Conservation (phyloP, 2,888 invertebrate genomes). For the Brachylomia viminalis region DNA sequence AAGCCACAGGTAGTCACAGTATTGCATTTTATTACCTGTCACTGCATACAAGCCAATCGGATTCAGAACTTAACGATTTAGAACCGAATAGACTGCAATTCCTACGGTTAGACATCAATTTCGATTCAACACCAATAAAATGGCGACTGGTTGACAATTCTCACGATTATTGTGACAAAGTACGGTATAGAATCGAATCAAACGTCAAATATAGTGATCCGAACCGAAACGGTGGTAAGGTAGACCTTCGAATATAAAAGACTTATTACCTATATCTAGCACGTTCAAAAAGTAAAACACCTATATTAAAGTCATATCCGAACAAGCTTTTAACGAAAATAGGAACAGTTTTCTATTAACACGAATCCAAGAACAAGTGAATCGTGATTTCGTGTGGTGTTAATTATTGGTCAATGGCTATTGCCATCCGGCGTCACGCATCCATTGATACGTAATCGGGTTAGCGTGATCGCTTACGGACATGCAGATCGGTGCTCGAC, state of each 20-base stretch:
- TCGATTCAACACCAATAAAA: conserved; percentile 1
- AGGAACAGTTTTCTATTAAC: conserved; percentile 47
- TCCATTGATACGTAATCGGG: conserved; percentile 75
- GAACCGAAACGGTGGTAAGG: background rate
- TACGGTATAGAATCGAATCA: conserved; percentile 5
- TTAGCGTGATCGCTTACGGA: conserved; percentile 71
- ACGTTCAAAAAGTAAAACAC: background rate
- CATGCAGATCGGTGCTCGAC: conserved; percentile 47
- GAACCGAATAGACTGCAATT: conserved; percentile 7
- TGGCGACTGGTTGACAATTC: conserved; percentile 19
- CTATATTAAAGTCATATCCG: conserved; percentile 6
- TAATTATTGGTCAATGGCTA: conserved; percentile 63
- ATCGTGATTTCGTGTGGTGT: conserved; percentile 69
- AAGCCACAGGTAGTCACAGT: conserved; percentile 24
- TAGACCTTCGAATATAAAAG: conserved; percentile 24
- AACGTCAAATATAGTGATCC: conserved; percentile 6
- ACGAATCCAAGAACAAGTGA: conserved; percentile 63
- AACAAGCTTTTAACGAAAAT: conserved; percentile 41
- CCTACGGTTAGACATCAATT: conserved; percentile 3
- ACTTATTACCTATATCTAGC: background rate
- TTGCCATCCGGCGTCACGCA: conserved; percentile 71
- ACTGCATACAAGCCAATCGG: background rate
- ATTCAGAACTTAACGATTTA: conserved; percentile 21
- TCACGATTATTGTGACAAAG: conserved; percentile 21
- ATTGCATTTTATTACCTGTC: conserved; percentile 23